Conservation (phyloP, 2,113 vertebrate species). For the Ciconia boyciana region DNA sequence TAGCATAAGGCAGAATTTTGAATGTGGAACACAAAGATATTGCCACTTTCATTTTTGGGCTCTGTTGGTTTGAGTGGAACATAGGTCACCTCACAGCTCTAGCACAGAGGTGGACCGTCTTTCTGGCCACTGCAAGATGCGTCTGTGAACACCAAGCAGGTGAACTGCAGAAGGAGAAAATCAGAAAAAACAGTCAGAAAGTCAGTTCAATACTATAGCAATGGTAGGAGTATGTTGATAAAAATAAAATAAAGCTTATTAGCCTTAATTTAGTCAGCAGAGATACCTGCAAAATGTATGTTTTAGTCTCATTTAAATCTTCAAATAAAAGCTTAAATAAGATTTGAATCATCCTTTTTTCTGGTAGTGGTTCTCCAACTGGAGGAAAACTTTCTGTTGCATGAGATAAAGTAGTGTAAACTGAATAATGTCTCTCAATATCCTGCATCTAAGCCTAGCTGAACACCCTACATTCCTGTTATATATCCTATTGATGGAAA, state of each 20-base stretch:
- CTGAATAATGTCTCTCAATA: not conserved
- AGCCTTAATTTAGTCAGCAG: not conserved
- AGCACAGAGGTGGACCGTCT: not conserved
- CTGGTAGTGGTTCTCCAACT: not conserved
- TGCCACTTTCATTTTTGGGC: not conserved
- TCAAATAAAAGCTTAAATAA: not conserved
- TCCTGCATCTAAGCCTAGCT: not conserved
- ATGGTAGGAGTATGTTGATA: not conserved
- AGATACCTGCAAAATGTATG: not conserved
- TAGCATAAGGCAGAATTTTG: not conserved
- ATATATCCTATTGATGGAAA: not conserved
- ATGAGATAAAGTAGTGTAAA: not conserved
- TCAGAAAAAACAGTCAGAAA: not conserved
- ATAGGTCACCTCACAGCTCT: not conserved
- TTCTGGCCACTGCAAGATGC: not conserved
- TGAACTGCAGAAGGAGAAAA: not conserved
- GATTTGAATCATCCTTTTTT: not conserved
- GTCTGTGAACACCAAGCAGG: not conserved
- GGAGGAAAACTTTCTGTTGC: not conserved
- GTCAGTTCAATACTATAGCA: not conserved
- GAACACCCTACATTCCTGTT: not conserved
- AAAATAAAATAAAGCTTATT: not conserved
- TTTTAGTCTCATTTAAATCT: not conserved
- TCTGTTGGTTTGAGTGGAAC: not conserved
- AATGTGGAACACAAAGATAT: not conserved